A percentile compares a stretch with the other conserved stretches of the same genome.
Evolutionary conservation across 2,888 invertebrate genomes (phyloP).

Genomic region (Choristoneura rosaceana): DNA sequence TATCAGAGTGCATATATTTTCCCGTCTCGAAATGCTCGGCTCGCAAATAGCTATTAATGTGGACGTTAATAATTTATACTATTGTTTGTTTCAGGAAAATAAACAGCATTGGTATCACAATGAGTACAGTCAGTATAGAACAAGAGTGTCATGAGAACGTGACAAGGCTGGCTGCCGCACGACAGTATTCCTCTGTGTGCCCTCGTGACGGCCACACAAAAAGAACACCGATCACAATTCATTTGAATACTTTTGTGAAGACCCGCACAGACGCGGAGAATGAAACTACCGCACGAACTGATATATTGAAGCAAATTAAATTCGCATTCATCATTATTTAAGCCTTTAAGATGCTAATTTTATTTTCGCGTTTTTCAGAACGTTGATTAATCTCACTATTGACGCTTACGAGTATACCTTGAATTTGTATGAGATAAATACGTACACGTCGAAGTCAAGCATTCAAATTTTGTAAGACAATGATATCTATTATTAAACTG

Average conservation of each 20-base stretch:
- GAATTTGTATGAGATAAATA: slow-evolving; percentile 15
- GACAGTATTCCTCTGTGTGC: slow-evolving; percentile 44
- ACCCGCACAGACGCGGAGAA: slow-evolving; percentile 45
- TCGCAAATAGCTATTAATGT: slow-evolving; percentile 33
- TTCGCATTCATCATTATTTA: slow-evolving; percentile 41
- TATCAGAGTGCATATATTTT: slow-evolving; percentile 39
- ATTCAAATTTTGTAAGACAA: slow-evolving; percentile 24
- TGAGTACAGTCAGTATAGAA: slow-evolving; percentile 12
- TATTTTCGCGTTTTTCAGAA: slow-evolving; percentile 36
- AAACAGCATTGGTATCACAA: slow-evolving; percentile 52
- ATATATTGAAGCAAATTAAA: slow-evolving; percentile 49
- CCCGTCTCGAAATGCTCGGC: slow-evolving; percentile 34
- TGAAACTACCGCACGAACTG: slow-evolving; percentile 47
- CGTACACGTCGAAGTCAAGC: slow-evolving; percentile 1
- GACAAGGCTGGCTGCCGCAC: slow-evolving; percentile 57
- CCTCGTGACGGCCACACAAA: slow-evolving; percentile 55
- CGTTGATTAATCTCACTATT: slow-evolving; percentile 36
- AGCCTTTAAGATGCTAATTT: slow-evolving; percentile 37
- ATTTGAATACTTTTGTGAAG: slow-evolving; percentile 55
- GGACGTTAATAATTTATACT: slow-evolving; percentile 40
- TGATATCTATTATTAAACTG: slow-evolving; percentile 7
- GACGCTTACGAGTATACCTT: slow-evolving; percentile 14
- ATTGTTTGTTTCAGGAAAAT: slow-evolving; percentile 50
- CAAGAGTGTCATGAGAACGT: slow-evolving; percentile 26
- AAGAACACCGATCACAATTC: slow-evolving; percentile 45